phyloP scores from a whole-genome alignment of 2,888 invertebrate species.

The Sympetrum striolatum region DNA sequence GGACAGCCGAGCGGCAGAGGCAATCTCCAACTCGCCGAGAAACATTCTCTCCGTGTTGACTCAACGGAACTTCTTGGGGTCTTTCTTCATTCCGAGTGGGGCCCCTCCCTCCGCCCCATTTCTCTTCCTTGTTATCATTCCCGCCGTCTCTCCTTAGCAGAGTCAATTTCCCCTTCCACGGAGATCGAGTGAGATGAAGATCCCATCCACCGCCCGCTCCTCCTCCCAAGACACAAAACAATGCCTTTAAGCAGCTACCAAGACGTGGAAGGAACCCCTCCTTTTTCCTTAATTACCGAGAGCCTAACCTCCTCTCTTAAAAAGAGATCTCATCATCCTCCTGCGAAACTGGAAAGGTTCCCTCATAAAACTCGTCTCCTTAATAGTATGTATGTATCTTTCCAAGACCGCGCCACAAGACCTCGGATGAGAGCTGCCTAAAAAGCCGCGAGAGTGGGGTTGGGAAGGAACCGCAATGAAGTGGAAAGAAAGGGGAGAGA shows the following conservation, averaged over 20 bases:
- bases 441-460: background rate
- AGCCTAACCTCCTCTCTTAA: conserved; percentile 14
- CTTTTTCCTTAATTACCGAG: conserved; percentile 16
- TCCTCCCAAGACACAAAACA: background rate
- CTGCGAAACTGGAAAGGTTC: background rate
- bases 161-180: conserved; percentile 11
- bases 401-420: background rate
- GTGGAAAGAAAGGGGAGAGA: background rate
- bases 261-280: background rate
- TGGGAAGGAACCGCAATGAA: too few relatives aligned
- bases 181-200: background rate
- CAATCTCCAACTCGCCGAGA: conserved; percentile 28
- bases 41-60: conserved; percentile 33
- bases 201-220: background rate
- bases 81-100: conserved; percentile 34
- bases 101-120: background rate
- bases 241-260: conserved; percentile 30
- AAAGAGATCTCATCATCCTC: background rate
- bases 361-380: background rate
- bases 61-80: conserved; percentile 37
- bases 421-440: background rate
- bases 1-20: background rate
- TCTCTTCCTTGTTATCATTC: conserved; percentile 35
- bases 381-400: background rate
- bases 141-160: conserved; percentile 25